Evolutionary conservation across 2,888 invertebrate species (phyloP).

Genomic region (Colostygia pectinataria): DNA sequence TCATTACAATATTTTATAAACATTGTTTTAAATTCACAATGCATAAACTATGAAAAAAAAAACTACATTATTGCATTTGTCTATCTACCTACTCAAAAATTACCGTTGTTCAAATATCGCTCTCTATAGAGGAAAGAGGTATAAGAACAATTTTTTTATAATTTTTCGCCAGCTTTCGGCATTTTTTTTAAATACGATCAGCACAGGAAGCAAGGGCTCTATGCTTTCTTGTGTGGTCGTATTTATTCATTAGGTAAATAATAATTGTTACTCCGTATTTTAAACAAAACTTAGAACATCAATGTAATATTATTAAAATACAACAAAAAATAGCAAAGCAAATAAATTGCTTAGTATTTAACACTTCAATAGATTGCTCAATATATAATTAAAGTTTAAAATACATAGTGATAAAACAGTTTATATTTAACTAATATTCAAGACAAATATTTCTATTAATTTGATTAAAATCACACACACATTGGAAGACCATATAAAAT

Average conservation of each 20-base stretch:
- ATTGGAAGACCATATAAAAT: constrained; percentile 76
- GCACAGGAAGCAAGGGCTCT: constrained; percentile 72
- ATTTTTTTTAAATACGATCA: constrained; percentile 49
- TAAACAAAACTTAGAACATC: constrained; percentile 10
- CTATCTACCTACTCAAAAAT: constrained; percentile 21
- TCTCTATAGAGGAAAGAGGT: constrained; percentile 39
- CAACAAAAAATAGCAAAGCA: neutral
- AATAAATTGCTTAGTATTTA: neutral
- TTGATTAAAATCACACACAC: constrained; percentile 52
- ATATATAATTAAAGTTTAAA: neutral
- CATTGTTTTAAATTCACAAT: constrained; percentile 3
- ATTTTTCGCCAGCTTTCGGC: constrained; percentile 21
- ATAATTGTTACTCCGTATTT: constrained; percentile 64
- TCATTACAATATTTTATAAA: too few species aligned
- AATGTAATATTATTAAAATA: neutral
- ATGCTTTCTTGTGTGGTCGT: constrained; percentile 59
- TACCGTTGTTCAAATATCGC: constrained; percentile 36
- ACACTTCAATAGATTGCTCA: neutral
- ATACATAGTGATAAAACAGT: constrained; percentile 15
- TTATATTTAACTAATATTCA: constrained; percentile 16
- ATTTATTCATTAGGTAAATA: constrained; percentile 42
- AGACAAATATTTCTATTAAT: constrained; percentile 46
- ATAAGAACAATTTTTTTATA: constrained; percentile 37
- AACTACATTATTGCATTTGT: constrained; percentile 19
- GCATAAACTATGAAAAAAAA: neutral